These are phyloP conservation scores for Pseudomugil tenellus DNA, from an alignment of 2,797 vertebrate species.

Conservation along the genomic window DNA sequence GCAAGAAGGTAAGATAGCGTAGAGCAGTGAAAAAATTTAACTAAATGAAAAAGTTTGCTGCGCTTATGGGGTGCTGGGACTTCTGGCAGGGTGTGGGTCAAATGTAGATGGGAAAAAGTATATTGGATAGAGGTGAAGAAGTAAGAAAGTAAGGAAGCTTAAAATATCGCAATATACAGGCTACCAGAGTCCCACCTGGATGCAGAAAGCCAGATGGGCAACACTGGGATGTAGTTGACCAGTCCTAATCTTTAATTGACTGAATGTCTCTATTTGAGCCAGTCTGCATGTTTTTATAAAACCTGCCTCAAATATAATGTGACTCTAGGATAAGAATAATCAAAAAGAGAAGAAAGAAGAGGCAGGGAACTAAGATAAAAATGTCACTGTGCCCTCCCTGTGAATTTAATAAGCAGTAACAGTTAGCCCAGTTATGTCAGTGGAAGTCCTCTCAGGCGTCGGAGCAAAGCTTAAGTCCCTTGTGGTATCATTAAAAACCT, in stretches of 20 bases:
- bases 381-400: constrained; percentile 9
- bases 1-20: constrained; percentile 34
- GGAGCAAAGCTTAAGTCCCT: constrained; percentile 50
- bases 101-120: constrained; percentile 24
- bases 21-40: constrained; percentile 34
- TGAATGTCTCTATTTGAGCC: constrained; percentile 36
- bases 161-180: constrained; percentile 37
- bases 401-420: constrained; percentile 22
- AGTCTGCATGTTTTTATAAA: constrained; percentile 41
- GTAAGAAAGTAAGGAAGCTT: neutral
- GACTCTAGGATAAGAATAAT: constrained; percentile 23
- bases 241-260: constrained; percentile 60
- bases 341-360: constrained; percentile 2
- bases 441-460: constrained; percentile 50
- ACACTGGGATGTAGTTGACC: constrained; percentile 66
- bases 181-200: constrained; percentile 71
- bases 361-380: constrained; percentile 1
- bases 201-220: constrained; percentile 61
- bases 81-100: constrained; percentile 15
- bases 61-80: constrained; percentile 25
- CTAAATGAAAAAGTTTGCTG: constrained; percentile 42
- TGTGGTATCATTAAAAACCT: constrained; percentile 70
- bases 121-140: constrained; percentile 40
- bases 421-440: constrained; percentile 48
- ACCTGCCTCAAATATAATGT: constrained; percentile 71